Conservation (phyloP, 2,113 vertebrate genomes). For the Galeopterus variegatus region DNA sequence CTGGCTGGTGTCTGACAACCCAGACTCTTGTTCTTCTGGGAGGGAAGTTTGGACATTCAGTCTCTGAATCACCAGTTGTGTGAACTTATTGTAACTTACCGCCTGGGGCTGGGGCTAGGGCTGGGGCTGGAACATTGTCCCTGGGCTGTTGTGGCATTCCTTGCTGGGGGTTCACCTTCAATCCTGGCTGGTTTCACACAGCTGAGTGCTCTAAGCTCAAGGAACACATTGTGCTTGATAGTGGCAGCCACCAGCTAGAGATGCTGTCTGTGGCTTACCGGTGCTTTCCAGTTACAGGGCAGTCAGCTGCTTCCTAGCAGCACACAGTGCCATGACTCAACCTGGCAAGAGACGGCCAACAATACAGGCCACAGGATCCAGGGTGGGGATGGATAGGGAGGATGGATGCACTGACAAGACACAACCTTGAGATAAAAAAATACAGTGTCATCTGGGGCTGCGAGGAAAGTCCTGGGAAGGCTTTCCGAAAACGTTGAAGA, state of each 20-base stretch:
- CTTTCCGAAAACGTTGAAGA: not conserved
- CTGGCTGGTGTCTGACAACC: not conserved
- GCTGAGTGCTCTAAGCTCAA: not conserved
- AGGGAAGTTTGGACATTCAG: not conserved
- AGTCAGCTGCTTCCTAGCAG: not conserved
- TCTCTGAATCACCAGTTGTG: not conserved
- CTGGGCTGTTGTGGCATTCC: not conserved
- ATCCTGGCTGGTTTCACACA: not conserved
- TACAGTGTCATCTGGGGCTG: not conserved
- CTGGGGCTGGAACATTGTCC: not conserved
- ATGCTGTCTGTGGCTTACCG: not conserved
- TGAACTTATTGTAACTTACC: not conserved
- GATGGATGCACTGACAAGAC: accelerated
- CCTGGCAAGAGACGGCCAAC: not conserved
- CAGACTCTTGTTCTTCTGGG: not conserved
- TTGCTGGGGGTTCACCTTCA: not conserved
- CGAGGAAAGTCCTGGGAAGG: not conserved
- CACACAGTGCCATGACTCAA: not conserved
- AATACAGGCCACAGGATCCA: not conserved
- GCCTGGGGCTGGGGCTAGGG: not conserved
- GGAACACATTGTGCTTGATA: not conserved
- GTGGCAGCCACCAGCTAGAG: not conserved
- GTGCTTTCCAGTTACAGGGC: not conserved
- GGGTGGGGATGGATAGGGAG: not conserved
- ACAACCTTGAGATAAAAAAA: not conserved